phyloP scores from a whole-genome alignment of 2,113 vertebrate species.

The Pluvianellus socialis region DNA sequence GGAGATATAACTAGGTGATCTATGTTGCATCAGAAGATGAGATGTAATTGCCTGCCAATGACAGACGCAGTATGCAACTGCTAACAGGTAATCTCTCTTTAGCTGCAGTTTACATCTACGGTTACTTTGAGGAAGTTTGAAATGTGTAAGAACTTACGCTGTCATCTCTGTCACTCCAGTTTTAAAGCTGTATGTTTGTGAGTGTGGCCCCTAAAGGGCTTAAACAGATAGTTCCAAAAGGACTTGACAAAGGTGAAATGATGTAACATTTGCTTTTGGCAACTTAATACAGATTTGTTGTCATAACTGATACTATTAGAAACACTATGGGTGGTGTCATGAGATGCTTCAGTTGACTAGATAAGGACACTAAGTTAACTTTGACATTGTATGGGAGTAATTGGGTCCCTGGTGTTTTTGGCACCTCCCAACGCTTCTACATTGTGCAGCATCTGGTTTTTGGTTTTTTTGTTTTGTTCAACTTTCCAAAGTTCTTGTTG shows the following conservation, averaged over 20 bases:
- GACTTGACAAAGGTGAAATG: not conserved
- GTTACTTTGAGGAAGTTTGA: not conserved
- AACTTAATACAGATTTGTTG: not conserved
- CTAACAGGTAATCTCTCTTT: not conserved
- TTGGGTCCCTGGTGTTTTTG: not conserved
- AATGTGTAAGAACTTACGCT: not conserved
- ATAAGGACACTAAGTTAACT: not conserved
- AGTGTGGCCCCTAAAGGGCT: not conserved
- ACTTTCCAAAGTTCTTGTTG: not conserved
- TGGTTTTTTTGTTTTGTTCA: not conserved
- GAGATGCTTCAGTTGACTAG: not conserved
- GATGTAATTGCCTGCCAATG: constrained; percentile 10
- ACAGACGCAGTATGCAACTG: not conserved
- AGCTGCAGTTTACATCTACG: not conserved
- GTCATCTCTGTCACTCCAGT: not conserved
- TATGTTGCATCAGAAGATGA: not conserved
- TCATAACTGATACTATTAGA: not conserved
- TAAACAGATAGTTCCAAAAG: not conserved
- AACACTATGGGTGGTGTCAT: rapidly evolving
- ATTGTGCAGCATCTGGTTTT: not conserved
- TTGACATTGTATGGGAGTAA: not conserved
- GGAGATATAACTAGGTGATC: constrained; percentile 6
- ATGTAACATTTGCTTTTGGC: not conserved
- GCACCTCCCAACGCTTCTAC: not conserved
- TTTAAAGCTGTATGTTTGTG: not conserved